Percentiles rank a stretch among this genome's conserved stretches.
These are phyloP conservation scores for Lophotis ruficrista DNA, from an alignment of 2,113 vertebrate genomes.

Conservation along the genomic window DNA sequence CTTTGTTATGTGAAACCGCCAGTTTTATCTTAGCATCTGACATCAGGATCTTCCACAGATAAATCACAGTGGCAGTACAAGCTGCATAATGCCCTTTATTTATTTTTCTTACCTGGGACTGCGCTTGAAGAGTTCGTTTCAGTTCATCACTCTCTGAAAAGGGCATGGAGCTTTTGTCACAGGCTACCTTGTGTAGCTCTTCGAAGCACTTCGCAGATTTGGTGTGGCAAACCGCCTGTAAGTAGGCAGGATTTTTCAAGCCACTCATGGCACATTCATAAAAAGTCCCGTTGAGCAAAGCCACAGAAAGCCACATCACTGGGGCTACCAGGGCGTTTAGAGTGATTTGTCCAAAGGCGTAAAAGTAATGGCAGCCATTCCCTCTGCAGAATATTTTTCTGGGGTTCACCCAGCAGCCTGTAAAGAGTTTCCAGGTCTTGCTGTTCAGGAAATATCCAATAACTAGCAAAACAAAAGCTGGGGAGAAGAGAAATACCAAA, in stretches of 20 bases:
- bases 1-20: not conserved
- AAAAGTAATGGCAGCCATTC: conserved; percentile 64
- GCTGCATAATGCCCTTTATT: not conserved
- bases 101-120: conserved; percentile 88
- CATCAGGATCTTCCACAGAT: not conserved
- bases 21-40: not conserved
- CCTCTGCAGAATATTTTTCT: conserved; percentile 72
- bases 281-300: conserved; percentile 91
- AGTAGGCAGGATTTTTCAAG: conserved; percentile 73
- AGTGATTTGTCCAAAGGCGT: conserved; percentile 67
- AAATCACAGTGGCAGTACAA: not conserved
- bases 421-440: conserved; percentile 88
- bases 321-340: conserved; percentile 85
- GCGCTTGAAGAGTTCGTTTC: conserved; percentile 85
- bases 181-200: conserved; percentile 83
- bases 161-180: conserved; percentile 78
- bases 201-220: conserved; percentile 78
- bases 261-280: conserved; percentile 94
- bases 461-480: conserved; percentile 85
- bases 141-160: conserved; percentile 78
- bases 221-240: conserved; percentile 80
- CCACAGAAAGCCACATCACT: conserved; percentile 92
- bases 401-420: conserved; percentile 87
- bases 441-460: conserved; percentile 85
- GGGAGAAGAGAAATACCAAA: conserved; percentile 86